Conservation (phyloP, 2,113 vertebrate species). For the Gobio gobio region DNA sequence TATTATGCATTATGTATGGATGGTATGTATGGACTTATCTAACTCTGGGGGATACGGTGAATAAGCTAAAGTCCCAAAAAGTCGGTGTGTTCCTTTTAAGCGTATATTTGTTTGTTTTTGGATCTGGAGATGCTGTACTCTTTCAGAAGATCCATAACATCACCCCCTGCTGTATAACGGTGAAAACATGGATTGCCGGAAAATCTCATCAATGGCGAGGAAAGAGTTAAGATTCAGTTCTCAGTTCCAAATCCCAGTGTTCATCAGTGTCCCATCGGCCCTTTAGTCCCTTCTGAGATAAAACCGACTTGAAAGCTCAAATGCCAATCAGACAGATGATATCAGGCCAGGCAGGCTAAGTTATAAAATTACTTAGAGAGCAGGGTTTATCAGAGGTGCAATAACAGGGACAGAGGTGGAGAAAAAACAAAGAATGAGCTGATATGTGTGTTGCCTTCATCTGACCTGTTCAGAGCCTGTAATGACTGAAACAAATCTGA, state of each 20-base stretch:
- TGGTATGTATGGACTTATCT: too few species aligned
- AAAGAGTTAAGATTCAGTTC: background rate
- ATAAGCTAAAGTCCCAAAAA: too few species aligned
- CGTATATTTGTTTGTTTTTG: too few species aligned
- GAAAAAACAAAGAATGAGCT: background rate
- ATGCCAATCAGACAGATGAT: constrained; percentile 43
- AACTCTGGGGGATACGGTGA: too few species aligned
- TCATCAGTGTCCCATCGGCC: background rate
- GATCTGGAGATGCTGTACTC: too few species aligned
- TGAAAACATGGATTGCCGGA: too few species aligned
- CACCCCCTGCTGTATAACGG: too few species aligned
- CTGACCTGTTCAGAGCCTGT: background rate
- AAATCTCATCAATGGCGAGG: too few species aligned
- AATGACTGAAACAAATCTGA: constrained; percentile 48
- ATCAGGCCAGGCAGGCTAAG: constrained; percentile 18
- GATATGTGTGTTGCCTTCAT: background rate
- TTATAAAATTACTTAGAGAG: constrained; percentile 35
- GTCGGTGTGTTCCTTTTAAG: too few species aligned
- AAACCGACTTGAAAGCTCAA: constrained; percentile 6
- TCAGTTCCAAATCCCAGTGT: background rate
- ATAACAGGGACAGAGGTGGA: background rate
- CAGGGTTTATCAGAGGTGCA: background rate
- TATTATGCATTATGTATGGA: too few species aligned
- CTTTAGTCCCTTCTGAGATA: background rate
- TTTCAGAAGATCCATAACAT: too few species aligned